phyloP scores from a whole-genome alignment of 92 coral and sea anemone genomes.

The Zoanthus sansibaricus region DNA sequence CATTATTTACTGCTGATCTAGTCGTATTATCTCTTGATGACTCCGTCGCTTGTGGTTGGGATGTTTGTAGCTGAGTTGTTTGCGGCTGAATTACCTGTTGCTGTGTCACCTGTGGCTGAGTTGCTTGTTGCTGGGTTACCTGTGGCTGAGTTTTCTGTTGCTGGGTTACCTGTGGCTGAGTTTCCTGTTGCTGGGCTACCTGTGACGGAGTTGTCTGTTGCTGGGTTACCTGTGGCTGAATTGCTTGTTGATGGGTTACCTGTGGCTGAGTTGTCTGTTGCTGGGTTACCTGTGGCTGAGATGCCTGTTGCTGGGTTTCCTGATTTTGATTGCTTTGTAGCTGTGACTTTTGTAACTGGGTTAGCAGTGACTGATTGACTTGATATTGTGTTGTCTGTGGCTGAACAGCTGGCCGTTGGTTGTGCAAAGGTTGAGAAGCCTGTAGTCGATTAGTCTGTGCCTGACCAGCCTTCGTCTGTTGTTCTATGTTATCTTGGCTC shows the following conservation, averaged over 20 bases:
- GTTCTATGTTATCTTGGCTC: background rate
- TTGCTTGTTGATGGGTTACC: background rate
- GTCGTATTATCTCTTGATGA: background rate
- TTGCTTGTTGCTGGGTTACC: background rate
- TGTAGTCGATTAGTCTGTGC: background rate
- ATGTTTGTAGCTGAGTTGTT: conserved; percentile 32
- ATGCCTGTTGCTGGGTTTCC: conserved; percentile 8
- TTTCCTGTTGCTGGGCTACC: background rate
- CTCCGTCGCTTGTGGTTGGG: background rate
- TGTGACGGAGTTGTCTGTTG: conserved; percentile 6
- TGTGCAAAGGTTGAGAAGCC: background rate
- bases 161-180: background rate
- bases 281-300: background rate
- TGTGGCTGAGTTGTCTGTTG: conserved; percentile 29
- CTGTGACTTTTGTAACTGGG: background rate
- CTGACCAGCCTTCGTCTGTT: conserved; percentile 34
- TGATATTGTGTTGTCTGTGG: conserved; percentile 2
- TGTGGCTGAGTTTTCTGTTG: conserved; percentile 16
- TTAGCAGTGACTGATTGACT: conserved; percentile 21
- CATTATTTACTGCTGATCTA: background rate
- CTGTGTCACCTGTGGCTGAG: conserved; percentile 28
- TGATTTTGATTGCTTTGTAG: background rate
- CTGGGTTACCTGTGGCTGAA: background rate
- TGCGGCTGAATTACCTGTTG: conserved; percentile 14
- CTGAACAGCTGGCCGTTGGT: background rate